Evolutionary conservation across 2,888 invertebrate genomes (phyloP), one percentile per base, ranked within the genome.

Genomic region (Macrosoma leucophasiata): DNA sequence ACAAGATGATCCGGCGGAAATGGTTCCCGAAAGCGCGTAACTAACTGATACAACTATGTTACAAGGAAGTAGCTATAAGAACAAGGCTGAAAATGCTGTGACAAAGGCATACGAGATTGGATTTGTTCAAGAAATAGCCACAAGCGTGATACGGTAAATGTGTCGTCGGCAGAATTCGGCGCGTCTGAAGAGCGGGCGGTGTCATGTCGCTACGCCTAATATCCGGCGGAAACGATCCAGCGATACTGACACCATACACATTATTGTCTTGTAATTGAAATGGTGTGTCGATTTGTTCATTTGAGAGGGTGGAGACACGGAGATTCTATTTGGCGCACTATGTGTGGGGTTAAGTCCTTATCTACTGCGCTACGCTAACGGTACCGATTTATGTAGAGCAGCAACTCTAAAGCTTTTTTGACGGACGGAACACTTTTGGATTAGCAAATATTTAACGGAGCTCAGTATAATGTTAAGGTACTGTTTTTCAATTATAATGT

Each of bases 221-320:
- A 77, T 82, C 82, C 82, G 81, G 53, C 79, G 82, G 82, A 84
- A 72, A 76, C 65, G 68, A 53, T 45, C 52, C 57, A 56, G 51
- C 58, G 56, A 60, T 60, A 49, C 54, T 49, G 59, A 66, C 68
- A 62, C 61, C 58, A 49, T 48, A 55, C 56, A 63, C 64, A 66
- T 73, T 71, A 74, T 73, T 71, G 70, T 69, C 68, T 54, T 68
- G 65, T 81, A 78, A 82, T 79, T 75, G 79, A 77, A 77, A 63
- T 68, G 63, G 70, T 56, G 73, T 76, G 78, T 63, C 69, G 69
- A 74, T 78, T 72, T 75, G 68, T 72, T 62, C 61, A 55, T 62
- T 62, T 57, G 53, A 46, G 46, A 49, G 54, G 56, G 49, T 46
- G 49, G 52, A 44, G 41, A 29, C n/a, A n/a, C n/a, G n/a, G n/a